phyloP scores from a whole-genome alignment of 2,888 invertebrate genomes.

The Podabrus alpinus region DNA sequence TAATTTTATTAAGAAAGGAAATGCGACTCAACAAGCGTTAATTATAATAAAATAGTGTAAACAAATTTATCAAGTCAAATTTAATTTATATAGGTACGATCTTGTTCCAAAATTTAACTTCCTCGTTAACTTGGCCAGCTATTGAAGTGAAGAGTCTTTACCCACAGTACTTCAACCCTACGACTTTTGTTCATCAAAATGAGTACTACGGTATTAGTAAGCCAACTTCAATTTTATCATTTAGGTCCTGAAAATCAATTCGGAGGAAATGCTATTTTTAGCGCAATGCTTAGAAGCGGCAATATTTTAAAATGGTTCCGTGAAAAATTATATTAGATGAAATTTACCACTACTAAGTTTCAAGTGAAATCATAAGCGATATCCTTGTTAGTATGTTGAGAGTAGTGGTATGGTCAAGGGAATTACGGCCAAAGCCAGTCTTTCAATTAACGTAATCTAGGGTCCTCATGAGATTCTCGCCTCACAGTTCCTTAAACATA shows the following conservation, averaged over 20 bases:
- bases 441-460: slow-evolving; percentile 26
- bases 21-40: too few relatives aligned
- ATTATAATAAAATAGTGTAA: neutral
- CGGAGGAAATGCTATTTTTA: neutral
- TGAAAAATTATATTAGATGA: neutral
- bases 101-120: neutral
- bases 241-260: neutral
- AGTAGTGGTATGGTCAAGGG: slow-evolving; percentile 14
- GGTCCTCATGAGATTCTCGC: slow-evolving; percentile 9
- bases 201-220: neutral
- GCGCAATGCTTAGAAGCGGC: neutral
- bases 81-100: neutral
- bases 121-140: neutral
- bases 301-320: neutral
- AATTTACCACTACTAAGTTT: slow-evolving; percentile 3
- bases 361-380: slow-evolving; percentile 11
- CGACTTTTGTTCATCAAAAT: neutral
- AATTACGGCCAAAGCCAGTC: slow-evolving; percentile 18
- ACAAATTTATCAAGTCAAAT: neutral
- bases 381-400: slow-evolving; percentile 1
- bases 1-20: neutral
- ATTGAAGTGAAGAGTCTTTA: neutral
- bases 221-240: neutral
- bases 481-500: neutral
- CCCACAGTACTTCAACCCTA: neutral